Evolutionary conservation across 2,888 invertebrate species (phyloP).

Genomic region (Pterobdella sp.): DNA sequence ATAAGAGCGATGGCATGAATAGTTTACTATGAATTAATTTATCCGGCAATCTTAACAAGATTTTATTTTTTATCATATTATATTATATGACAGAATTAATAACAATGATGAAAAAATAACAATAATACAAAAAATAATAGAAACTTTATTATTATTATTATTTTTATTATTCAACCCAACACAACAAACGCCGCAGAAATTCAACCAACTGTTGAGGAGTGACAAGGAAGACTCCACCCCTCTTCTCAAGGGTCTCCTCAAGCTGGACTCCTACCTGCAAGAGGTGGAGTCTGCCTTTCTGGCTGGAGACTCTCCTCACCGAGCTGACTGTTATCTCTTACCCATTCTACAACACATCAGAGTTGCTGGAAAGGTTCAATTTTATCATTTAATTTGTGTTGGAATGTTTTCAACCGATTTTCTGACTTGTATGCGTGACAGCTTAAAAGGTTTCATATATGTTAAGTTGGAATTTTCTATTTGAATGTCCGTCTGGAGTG

Average conservation of each 20-base stretch:
- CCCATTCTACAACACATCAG: conserved; percentile 95
- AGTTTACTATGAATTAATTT: too few species aligned
- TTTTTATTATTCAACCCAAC: background rate
- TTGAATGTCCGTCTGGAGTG: too few species aligned
- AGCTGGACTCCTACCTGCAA: conserved; percentile 52
- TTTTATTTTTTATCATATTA: too few species aligned
- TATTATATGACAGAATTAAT: too few species aligned
- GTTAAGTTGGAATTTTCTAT: too few species aligned
- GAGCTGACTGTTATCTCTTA: conserved; percentile 98
- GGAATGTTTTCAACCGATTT: background rate
- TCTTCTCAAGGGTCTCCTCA: conserved; percentile 49
- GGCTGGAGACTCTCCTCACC: conserved; percentile 65
- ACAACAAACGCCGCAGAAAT: conserved; percentile 42
- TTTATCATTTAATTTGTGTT: background rate
- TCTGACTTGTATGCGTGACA: too few species aligned
- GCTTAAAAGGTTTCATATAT: too few species aligned
- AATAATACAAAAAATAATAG: too few species aligned
- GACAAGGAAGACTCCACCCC: conserved; percentile 55
- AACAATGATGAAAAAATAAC: too few species aligned
- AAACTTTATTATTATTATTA: background rate
- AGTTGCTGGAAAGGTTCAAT: conserved; percentile 69
- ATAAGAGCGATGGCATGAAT: too few species aligned
- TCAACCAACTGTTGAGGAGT: conserved; percentile 88
- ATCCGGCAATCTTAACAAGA: too few species aligned
- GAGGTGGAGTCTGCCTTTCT: conserved; percentile 33